Evolutionary conservation across 2,888 invertebrate species (phyloP).

Genomic region (Mactromeris polynyma): DNA sequence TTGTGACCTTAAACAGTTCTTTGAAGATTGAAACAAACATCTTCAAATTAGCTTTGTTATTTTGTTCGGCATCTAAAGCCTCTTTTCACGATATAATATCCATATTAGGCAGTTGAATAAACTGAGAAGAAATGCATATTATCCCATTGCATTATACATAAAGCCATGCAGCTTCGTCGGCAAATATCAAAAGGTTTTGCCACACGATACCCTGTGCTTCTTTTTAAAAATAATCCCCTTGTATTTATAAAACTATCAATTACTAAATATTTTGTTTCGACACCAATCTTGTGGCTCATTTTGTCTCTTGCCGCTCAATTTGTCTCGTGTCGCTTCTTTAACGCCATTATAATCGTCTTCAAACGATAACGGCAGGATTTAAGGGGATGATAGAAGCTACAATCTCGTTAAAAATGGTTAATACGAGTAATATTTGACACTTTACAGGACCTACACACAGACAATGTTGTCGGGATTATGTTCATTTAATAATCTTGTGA

Average conservation of each 20-base stretch:
- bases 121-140: background rate
- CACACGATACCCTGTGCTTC: slow-evolving; percentile 35
- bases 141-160: slow-evolving; percentile 31
- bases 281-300: slow-evolving; percentile 37
- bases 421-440: slow-evolving; percentile 42
- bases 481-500: background rate
- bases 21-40: background rate
- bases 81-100: background rate
- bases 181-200: slow-evolving; percentile 22
- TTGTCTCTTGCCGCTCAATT: slow-evolving; percentile 46
- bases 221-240: slow-evolving; percentile 28
- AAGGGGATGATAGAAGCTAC: slow-evolving; percentile 23
- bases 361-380: background rate
- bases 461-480: slow-evolving; percentile 22
- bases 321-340: slow-evolving; percentile 45
- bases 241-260: slow-evolving; percentile 49
- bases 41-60: slow-evolving; percentile 8
- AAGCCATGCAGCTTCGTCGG: slow-evolving; percentile 25
- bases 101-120: background rate
- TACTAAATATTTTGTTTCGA: slow-evolving; percentile 50
- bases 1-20: background rate
- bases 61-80: background rate
- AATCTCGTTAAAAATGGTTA: slow-evolving; percentile 57
- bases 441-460: slow-evolving; percentile 14
- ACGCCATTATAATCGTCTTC: slow-evolving; percentile 44